phyloP scores from a whole-genome alignment of 64 coral and sea anemone species.

The Montipora sp. region DNA sequence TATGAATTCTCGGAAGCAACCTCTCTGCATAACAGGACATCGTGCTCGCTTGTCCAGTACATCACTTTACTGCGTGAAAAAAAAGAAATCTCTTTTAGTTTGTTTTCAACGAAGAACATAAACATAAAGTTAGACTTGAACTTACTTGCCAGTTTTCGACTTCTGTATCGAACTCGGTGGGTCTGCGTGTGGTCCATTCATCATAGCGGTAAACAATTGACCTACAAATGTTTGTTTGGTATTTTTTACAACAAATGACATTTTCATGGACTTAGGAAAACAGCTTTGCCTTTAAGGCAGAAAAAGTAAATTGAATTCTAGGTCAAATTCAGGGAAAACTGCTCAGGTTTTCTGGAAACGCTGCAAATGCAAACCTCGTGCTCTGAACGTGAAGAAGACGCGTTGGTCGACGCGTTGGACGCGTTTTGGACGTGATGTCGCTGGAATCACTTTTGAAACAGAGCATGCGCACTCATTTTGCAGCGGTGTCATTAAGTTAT shows the following conservation, averaged over 20 bases:
- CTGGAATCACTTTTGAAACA: too few species aligned
- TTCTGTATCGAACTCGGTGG: conserved; percentile 15
- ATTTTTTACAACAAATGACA: not conserved
- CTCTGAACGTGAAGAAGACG: too few species aligned
- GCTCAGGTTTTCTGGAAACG: too few species aligned
- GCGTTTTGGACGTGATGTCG: too few species aligned
- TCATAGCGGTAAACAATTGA: not conserved
- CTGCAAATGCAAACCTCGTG: too few species aligned
- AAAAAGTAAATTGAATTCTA: too few species aligned
- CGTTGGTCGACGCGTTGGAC: too few species aligned
- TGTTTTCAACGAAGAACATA: conserved; percentile 10
- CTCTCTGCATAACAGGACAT: conserved; percentile 14
- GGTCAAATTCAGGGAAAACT: too few species aligned
- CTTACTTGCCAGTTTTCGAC: not conserved
- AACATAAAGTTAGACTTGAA: not conserved
- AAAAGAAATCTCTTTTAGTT: not conserved
- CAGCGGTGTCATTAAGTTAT: too few species aligned
- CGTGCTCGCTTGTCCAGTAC: conserved; percentile 2
- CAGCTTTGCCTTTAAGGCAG: too few species aligned
- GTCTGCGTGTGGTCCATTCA: conserved; percentile 23
- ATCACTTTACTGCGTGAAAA: conserved; percentile 2
- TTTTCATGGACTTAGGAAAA: too few species aligned
- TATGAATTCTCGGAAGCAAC: conserved; percentile 27
- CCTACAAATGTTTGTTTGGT: not conserved
- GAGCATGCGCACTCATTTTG: too few species aligned